phyloP scores from a whole-genome alignment of 2,797 vertebrate species.

The Myotis pilosus region DNA sequence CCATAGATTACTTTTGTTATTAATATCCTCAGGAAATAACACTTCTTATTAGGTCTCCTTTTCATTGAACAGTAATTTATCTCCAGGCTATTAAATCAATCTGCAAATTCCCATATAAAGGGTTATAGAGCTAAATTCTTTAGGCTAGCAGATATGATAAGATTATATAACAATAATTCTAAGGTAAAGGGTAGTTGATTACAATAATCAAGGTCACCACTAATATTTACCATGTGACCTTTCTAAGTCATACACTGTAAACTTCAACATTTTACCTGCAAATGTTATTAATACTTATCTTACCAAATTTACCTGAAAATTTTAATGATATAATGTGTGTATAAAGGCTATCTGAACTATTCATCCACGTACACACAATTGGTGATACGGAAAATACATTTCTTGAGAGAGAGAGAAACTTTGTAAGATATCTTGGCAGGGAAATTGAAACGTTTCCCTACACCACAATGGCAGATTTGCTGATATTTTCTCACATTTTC shows the following conservation, averaged over 20 bases:
- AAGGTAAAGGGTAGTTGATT: background rate
- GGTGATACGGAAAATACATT: background rate
- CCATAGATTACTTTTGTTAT: background rate
- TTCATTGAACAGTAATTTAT: constrained; percentile 27
- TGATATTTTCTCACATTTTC: background rate
- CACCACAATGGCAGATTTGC: background rate
- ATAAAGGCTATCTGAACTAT: background rate
- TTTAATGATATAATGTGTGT: background rate
- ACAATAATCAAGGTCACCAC: background rate
- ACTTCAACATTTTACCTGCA: background rate
- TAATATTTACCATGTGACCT: background rate
- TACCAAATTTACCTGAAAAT: background rate
- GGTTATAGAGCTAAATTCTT: background rate
- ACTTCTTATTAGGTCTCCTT: background rate
- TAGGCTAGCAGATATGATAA: background rate
- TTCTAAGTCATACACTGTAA: background rate
- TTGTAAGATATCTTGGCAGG: background rate
- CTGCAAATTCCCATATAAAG: background rate
- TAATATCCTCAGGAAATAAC: background rate
- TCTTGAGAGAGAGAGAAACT: background rate
- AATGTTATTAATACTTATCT: background rate
- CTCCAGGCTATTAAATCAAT: background rate
- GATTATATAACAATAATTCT: background rate
- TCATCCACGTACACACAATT: background rate
- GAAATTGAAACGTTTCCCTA: background rate